Percentiles rank a stretch among this genome's conserved stretches.
These are phyloP conservation scores for Lutraria lutraria DNA, from an alignment of 2,888 invertebrate genomes.

Conservation along the genomic window DNA sequence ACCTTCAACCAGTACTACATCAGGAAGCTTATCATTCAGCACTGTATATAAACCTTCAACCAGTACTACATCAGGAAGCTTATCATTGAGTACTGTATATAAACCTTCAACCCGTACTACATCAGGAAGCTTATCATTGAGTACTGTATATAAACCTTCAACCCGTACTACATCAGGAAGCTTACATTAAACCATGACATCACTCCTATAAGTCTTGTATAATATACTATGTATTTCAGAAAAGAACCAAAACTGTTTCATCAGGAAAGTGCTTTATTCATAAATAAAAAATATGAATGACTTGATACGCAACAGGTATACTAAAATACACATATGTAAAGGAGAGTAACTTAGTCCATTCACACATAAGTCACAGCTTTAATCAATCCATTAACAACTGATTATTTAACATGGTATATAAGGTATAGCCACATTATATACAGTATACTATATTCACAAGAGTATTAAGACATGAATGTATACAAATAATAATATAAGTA, in stretches of 20 bases:
- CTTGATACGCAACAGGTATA: slow-evolving; percentile 45
- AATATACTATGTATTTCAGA: background rate
- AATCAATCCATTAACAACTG: slow-evolving; percentile 22
- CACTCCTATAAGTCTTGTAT: no score
- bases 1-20: no score
- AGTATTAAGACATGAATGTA: slow-evolving; percentile 11
- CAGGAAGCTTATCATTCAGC: no score
- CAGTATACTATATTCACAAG: slow-evolving; percentile 9
- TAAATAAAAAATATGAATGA: slow-evolving; percentile 64
- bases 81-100: no score
- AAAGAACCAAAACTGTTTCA: background rate
- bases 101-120: no score
- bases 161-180: no score
- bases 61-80: no score
- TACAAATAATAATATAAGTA: background rate
- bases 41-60: no score
- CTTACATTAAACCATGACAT: no score
- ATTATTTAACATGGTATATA: slow-evolving; percentile 18
- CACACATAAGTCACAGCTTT: slow-evolving; percentile 11
- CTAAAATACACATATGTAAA: slow-evolving; percentile 33
- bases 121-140: no score
- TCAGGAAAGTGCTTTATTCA: slow-evolving; percentile 71
- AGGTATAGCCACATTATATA: slow-evolving; percentile 24
- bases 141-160: no score
- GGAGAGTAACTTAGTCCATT: slow-evolving; percentile 17